Base-by-base conservation (phyloP, 1,140 invertebrate species). In the Penaeus chinensis region DNA sequence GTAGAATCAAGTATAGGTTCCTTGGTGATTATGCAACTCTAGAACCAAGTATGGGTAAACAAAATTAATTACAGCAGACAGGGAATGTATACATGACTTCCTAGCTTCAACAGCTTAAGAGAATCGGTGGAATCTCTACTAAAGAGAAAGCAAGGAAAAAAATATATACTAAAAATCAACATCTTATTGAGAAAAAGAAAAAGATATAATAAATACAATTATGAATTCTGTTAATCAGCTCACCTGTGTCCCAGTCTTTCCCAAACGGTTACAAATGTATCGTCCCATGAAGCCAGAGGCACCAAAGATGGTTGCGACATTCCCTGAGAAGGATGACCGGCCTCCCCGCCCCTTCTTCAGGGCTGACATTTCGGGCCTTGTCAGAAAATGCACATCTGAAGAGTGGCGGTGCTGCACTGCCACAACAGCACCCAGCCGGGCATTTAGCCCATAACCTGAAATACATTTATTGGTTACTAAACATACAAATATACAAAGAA, bases 231-330 rank as follows among this genome's bases (percentile, higher is more conserved):
- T 32, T 24, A 60, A 76, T 54, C 3, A 60, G 60, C 61, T 66
- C 91, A 96, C 96, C 94, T 98, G 97, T 7, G 95, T 95, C 60
- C 97, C 97, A 90, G 94, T 95, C 93, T 96, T 98, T 91, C 97
- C 98, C 47, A 99, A 92, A 91, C 95, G 95, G 91, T 98, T 99
- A 91, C 96, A 95, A 24, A 99, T 94, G 93, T 95, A 95, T 81
- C 94, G 92, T 0, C 98, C 99, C 13, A 99, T 91, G 91, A 98
- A 98, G 18, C 99, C 99, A 81, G 94, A 95, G 66, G 94, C 94
- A 61, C 99, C 99, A 93, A 99, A 99, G 4, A 99, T 95, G n/a
- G 99, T 99, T 18, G 96, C 98, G 8, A 99, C 97, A 87, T 97
- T 95, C 0, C 99, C 99, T 93, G 96, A 99, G 91, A 99, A 99